Base-by-base conservation (phyloP, 2,888 invertebrate species). In the Amphimallon solstitiale region DNA sequence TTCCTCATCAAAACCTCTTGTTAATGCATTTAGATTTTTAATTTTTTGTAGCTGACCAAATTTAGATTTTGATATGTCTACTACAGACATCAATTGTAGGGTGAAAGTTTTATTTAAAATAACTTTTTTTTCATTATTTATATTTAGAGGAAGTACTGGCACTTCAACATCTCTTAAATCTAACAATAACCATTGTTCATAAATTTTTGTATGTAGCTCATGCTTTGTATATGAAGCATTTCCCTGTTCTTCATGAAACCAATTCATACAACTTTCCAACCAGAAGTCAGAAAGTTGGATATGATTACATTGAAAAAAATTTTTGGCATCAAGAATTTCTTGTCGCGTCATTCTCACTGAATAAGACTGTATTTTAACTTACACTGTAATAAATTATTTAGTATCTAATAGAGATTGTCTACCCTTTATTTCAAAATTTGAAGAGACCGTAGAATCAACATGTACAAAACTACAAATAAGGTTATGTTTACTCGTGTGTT, bases 171-270 rank as follows among this genome's bases (percentile, higher is more conserved):
- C 88, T 62, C 87, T 83, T 51, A 91, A 79, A 77, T 91, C 89
- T 71, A 87, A 84, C 2, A 89, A 77, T 48, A 88, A 78, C 91
- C 90, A 91, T 75, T 91, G 91, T 65, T 88, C 85, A 71, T 84
- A 87, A 0, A 88, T 89, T 75, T 86, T 86, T 59, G 80, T 79
- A 72, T 86, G 82, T 61, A 90, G 81, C 19, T 87, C 84, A n/a
- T 81, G 75, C 66, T 83, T 77, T 17, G 79, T 82, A 59, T 83
- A 83, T 68, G 79, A 81, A 43, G 77, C 76, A 14, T 70, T 66
- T 12, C 80, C 76, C 68, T 76, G 77, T 68, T 86, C 84, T 69
- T 82, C 82, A 67, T 82, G 83, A 70, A 86, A 83, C 79, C 86
- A 88, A 65, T 86, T 84, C 49, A 88, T 83, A 77, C 87, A 88